Base-by-base conservation (phyloP, 35 echinoderm and acorn worm species). In the Strongylocentrotus purpuratus region DNA sequence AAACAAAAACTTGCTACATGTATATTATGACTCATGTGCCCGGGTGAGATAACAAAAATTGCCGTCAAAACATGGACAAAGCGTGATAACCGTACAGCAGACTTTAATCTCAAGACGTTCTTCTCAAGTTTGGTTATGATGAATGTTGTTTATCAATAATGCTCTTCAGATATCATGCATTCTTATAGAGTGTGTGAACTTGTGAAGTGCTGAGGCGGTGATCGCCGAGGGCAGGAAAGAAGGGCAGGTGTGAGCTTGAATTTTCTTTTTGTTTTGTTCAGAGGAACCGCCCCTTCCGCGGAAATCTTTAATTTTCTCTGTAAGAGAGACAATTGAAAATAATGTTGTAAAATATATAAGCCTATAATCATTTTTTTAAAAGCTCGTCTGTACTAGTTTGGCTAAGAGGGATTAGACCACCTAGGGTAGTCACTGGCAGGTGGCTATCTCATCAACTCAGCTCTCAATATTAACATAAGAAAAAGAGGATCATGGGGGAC, bases 51-150 rank as follows among this genome's bases (percentile, higher is more conserved):
- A n/a, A n/a, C n/a, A n/a, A n/a, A n/a, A n/a, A n/a, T 78, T 78
- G 22, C 65, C 65, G 65, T 78, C 65, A 78, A 78, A 78, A 78
- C 65, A 78, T 78, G 65, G 25, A n/a, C 65, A 78, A 78, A 78
- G 65, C 65, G 65, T 78, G 28, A 78, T 78, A 78, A 78, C 18
- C 2, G 25, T 78, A 59, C 5, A 7, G 65, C 20, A 28, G 65
- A 78, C 65, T 78, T 78, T 78, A 78, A 28, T 78, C 22, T 78
- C 20, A 7, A 22, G 18, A 22, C 18, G 22, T 31, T 28, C 0
- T 8, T 78, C 28, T 14, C 50, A 10, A 55, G 25, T n/a, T 78
- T 78, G 20, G 22, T 22, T 78, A 28, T 78, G 28, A 78, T 78
- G 7, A 70, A 70, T 28, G 20, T 28, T 78, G 65, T 78, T 78